A percentile compares a stretch with the other conserved stretches of the same genome.
Conservation (phyloP, 2,888 invertebrate species). For the Caradrina clavipalpis region DNA sequence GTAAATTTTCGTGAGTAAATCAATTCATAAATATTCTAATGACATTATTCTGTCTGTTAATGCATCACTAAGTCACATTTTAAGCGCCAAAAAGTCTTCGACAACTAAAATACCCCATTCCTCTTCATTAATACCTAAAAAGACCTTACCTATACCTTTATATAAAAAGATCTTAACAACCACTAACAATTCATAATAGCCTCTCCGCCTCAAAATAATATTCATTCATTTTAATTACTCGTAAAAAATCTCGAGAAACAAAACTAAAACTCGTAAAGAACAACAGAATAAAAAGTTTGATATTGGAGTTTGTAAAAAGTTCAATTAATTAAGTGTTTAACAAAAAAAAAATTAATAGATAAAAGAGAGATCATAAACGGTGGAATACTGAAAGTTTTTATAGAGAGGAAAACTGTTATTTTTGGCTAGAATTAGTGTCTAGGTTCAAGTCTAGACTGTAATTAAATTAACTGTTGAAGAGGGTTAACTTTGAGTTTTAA, state of each 20-base stretch:
- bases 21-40: neutral
- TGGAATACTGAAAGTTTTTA: slow-evolving; percentile 21
- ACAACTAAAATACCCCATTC: slow-evolving; percentile 6
- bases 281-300: slow-evolving; percentile 57
- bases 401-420: slow-evolving; percentile 14
- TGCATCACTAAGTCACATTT: neutral
- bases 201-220: slow-evolving; percentile 50
- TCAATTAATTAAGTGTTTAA: slow-evolving; percentile 61
- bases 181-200: slow-evolving; percentile 44
- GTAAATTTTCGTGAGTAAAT: no score
- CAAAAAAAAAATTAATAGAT: slow-evolving; percentile 50
- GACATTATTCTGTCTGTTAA: neutral
- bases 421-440: slow-evolving; percentile 24
- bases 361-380: slow-evolving; percentile 26
- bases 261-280: slow-evolving; percentile 63
- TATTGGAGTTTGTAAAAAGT: slow-evolving; percentile 57
- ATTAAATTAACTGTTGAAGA: slow-evolving; percentile 15
- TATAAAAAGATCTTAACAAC: slow-evolving; percentile 42
- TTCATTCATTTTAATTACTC: slow-evolving; percentile 67
- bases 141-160: no score
- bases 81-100: slow-evolving; percentile 8
- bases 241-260: slow-evolving; percentile 59
- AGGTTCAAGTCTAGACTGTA: slow-evolving; percentile 14
- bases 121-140: slow-evolving; percentile 51
- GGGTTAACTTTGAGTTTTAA: slow-evolving; percentile 3